Conservation (phyloP, 2,888 invertebrate species). For the Callimorpha dominula region DNA sequence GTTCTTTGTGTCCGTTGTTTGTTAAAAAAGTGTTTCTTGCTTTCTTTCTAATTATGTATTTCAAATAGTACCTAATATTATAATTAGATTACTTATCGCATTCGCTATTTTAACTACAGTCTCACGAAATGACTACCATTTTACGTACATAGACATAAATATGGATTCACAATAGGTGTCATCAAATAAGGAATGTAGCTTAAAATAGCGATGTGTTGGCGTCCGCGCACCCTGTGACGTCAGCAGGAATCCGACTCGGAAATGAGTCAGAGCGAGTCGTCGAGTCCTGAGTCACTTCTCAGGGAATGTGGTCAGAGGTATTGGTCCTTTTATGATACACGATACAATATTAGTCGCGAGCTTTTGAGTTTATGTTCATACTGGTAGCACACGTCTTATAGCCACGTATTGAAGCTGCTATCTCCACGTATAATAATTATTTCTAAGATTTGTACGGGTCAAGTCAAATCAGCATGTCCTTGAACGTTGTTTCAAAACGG, state of each 20-base stretch:
- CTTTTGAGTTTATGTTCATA: not conserved
- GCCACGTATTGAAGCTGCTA: no score
- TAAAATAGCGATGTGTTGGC: constrained; percentile 67
- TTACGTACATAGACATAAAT: constrained; percentile 1
- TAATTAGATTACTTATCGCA: no score
- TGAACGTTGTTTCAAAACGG: no score
- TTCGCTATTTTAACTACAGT: not conserved
- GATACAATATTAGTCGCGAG: not conserved
- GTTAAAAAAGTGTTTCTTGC: no score
- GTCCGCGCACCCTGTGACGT: constrained; percentile 75
- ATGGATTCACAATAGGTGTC: constrained; percentile 10
- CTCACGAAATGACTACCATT: not conserved
- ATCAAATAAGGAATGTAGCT: constrained; percentile 68
- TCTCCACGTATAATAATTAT: no score
- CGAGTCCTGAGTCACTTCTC: constrained; percentile 54
- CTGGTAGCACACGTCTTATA: not conserved
- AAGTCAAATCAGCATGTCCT: no score
- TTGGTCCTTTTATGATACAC: constrained; percentile 24
- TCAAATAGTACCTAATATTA: no score
- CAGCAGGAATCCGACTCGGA: constrained; percentile 77
- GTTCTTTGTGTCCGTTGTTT: no score
- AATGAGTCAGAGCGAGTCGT: constrained; percentile 65
- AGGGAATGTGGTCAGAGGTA: constrained; percentile 50
- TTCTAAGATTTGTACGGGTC: no score
- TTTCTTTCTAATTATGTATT: no score